Conservation (phyloP, 2,888 invertebrate species). For the Coleophora deauratella region DNA sequence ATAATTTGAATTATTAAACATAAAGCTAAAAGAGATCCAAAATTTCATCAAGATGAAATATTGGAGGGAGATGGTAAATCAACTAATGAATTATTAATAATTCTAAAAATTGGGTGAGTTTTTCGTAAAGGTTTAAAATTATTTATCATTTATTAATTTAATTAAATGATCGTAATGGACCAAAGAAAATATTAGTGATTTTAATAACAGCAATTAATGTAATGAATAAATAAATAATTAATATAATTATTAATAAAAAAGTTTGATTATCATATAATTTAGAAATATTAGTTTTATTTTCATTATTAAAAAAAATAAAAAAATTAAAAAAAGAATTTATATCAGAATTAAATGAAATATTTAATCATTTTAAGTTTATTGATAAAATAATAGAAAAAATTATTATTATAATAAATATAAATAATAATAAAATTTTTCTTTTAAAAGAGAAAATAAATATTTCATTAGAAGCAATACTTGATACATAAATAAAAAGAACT, state of each 20-base stretch:
- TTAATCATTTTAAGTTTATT: conserved; percentile 40
- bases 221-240: conserved; percentile 76
- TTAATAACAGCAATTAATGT: conserved; percentile 73
- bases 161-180: conserved; percentile 58
- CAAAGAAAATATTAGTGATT: conserved; percentile 72
- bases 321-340: conserved; percentile 25
- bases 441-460: conserved; percentile 53
- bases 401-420: conserved; percentile 23
- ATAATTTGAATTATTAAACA: conserved; percentile 79
- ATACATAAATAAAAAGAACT: conserved; percentile 78
- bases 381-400: conserved; percentile 16
- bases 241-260: conserved; percentile 60
- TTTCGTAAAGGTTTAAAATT: conserved; percentile 49
- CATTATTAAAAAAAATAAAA: conserved; percentile 36
- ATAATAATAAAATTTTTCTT: conserved; percentile 26
- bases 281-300: conserved; percentile 60
- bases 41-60: conserved; percentile 79
- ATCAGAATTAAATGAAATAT: conserved; percentile 34
- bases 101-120: conserved; percentile 68
- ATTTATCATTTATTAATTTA: conserved; percentile 68
- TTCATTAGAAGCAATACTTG: conserved; percentile 77
- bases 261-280: conserved; percentile 72
- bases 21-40: conserved; percentile 78
- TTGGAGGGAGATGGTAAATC: conserved; percentile 76
- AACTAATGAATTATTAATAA: conserved; percentile 73